Base-by-base conservation (phyloP, 2,113 vertebrate genomes). In the Rhinolophus sinicus region DNA sequence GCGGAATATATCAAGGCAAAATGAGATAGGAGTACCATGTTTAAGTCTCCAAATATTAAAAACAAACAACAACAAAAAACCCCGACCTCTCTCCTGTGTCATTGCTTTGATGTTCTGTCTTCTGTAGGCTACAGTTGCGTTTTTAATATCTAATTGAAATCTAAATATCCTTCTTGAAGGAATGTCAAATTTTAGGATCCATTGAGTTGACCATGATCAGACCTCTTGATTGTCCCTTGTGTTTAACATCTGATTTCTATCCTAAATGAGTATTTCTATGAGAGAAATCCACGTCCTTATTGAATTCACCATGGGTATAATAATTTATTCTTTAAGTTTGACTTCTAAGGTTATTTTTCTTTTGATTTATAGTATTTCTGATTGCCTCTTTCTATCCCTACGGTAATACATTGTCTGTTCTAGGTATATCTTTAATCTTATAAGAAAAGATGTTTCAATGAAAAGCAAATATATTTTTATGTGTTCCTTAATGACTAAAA, bases 391-490 rank as follows among this genome's bases (percentile, higher is more conserved):
- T 83, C 93, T 58, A 6, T 54, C 52, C 18, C 35, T 75, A 90
- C 26, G 22, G 38, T 30, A 22, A 35, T 80, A 30, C 47, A 44
- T 60, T 84, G 26, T n/a, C 67, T 95, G 6, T 75, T 50, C 38
- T 87, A 86, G 78, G 54, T 35, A 50, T 7, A 95, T 88, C 40
- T 67, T 90, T 81, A 65, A 58, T 8, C 24, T 91, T 82, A 30
- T 69, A 86, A 91, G 76, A 80, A 95, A 90, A 84, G 52, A 83
- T 65, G 50, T 91, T 93, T 94, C 33, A 33, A 35, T 11, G 21
- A 84, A 93, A 88, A 94, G 13, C 33, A 92, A 96, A 81, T 88
- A 60, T 62, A 94, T 82, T 65, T 96, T 82, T 86, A 35, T 86
- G 73, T 94, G 30, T 62, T 38, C 33, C 35, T 93, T 93, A 62